Base-by-base conservation (phyloP, 2,113 vertebrate genomes). In the Rhea americana region DNA sequence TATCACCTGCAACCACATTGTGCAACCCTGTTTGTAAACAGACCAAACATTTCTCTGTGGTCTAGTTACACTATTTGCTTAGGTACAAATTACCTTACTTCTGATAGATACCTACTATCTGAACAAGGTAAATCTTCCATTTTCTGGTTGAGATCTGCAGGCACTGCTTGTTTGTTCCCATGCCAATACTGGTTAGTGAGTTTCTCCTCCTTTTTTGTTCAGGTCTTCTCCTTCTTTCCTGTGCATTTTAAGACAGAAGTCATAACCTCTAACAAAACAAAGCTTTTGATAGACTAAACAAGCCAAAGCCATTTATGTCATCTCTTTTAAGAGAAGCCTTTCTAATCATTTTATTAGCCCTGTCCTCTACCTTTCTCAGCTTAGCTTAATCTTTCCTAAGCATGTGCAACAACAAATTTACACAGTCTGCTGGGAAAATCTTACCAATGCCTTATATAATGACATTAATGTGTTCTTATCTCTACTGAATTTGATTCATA, bases 391-490 rank as follows among this genome's bases (percentile, higher is more conserved):
- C 5, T 71, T 94, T 76, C 24, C 28, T 39, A 26, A 55, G 39
- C 39, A n/a, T 8, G 21, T 5, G 4, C 56, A 78, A 58, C 1
- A 4, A 89, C 19, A 89, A 86, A 65, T 12, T 66, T 62, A 55
- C 11, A 24, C 8, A 41, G 16, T 9, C 13, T 55, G n/a, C 79
- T 93, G 82, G 3, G 22, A 11, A 77, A 70, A 77, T 7, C 4
- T 74, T 66, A 61, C 41, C 75, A 87, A 7, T 85, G 67, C 18
- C 61, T 78, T 63, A 7, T 68, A 43, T 90, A 93, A 91, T 72
- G 13, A 78, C 51, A 90, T 88, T 88, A 94, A 55, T 80, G 41
- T 55, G 47, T 83, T 95, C 72, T 93, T 94, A 91, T 88, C 85
- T 81, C 82, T 78, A 20, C 47, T 56, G 56, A 51, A 86, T 81